Evolutionary conservation across 2,797 vertebrate genomes (phyloP).

Genomic region (Alectoris magna): DNA sequence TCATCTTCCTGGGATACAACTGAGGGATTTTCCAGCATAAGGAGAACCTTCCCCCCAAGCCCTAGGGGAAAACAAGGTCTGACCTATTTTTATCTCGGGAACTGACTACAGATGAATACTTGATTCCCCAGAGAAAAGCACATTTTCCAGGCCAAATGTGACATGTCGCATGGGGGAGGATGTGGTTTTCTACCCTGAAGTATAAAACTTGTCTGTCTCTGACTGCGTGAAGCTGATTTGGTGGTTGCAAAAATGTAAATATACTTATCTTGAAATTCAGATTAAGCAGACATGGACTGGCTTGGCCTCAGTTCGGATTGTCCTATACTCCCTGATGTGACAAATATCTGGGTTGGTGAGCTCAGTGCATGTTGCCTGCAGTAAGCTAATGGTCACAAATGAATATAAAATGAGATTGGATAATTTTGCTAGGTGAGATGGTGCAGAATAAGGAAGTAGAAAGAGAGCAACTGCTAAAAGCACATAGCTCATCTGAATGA

Average conservation of each 20-base stretch:
- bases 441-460: background rate
- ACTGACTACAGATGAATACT: background rate
- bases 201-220: background rate
- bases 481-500: background rate
- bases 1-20: background rate
- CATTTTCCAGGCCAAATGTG: slow-evolving; percentile 3
- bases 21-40: background rate
- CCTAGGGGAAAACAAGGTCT: background rate
- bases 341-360: background rate
- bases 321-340: background rate
- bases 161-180: background rate
- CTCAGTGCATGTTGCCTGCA: background rate
- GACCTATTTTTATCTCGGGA: slow-evolving; percentile 33
- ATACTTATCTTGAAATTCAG: background rate
- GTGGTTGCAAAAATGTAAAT: background rate
- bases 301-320: background rate
- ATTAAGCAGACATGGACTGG: fast-evolving
- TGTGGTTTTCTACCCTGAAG: background rate
- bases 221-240: background rate
- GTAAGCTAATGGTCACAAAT: background rate
- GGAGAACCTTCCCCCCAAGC: background rate
- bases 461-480: background rate
- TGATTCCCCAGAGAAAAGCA: background rate
- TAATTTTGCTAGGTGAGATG: background rate
- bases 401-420: background rate